Base-by-base conservation (phyloP, 2,113 vertebrate genomes). In the Pelecanoides urinatrix region DNA sequence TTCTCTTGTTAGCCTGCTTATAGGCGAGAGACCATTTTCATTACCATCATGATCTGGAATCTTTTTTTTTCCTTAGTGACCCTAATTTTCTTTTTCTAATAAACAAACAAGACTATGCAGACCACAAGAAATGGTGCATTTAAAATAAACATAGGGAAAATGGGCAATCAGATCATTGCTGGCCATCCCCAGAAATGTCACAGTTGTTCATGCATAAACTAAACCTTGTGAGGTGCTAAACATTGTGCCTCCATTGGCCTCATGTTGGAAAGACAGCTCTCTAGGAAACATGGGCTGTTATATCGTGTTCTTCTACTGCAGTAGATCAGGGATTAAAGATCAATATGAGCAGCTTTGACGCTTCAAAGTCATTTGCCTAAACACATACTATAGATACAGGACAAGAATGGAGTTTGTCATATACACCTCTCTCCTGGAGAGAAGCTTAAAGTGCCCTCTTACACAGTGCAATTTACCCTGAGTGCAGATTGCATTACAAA, bases 401-500 rank as follows among this genome's bases (percentile, higher is more conserved):
- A 79, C 80, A 90, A 87, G 86, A 94, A 85, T 32, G 13, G 76
- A 89, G 80, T 91, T 95, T 94, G 94, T 89, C 91, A 72, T 30
- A 36, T 21, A 79, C 50, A 88, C 66, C 74, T 79, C 61, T 90
- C 71, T 96, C 75, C 83, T 44, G 42, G 80, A 91, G 50, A 65
- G 77, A 87, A 88, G 77, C 95, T 79, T 94, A 87, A 87, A 94
- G 91, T 94, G 95, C 84, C 92, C 94, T 95, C 66, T 96, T 86
- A 84, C 61, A 71, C 86, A 67, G 44, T 79, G 80, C 80, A 94
- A 95, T 92, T 94, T 97, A 95, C 92, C 81, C 90, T 70, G 70
- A 95, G 94, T 62, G 74, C 81, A 97, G 94, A 95, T 94, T 97
- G 87, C 91, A 95, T 92, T 91, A 95, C 96, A 89, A 84, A 89